Base-by-base conservation (phyloP, 2,888 invertebrate species). In the Augochlorella aurata region DNA sequence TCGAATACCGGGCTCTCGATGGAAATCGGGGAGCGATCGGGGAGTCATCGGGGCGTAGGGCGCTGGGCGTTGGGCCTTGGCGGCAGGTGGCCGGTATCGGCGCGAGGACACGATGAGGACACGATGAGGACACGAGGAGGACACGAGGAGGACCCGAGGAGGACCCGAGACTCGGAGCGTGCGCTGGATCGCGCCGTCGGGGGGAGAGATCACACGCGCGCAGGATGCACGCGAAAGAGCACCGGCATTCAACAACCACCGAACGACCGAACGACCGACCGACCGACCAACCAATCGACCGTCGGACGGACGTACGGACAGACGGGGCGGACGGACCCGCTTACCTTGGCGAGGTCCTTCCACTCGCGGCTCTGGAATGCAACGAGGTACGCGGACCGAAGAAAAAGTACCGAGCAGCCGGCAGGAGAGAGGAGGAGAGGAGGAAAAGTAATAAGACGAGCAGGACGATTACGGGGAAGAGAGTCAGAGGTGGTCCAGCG, bases 281-380 rank as follows among this genome's bases (percentile, higher is more conserved):
- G 24, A 58, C 24, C 58, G 54, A 24, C 54, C 54, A 24, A 58
- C 14, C 58, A 24, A 58, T 4, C 54, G 54, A 54, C 21, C 58
- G 58, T 14, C 54, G 21, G 54, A 58, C 54, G 8, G 7, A 50
- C 50, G n/a, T 18, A 50, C 50, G 50, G 0, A 18, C 50, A 18
- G 9, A 50, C 50, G 58, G 72, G 72, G 67, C 73, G 73, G 38
- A 45, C 77, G 74, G 90, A 92, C 92, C 87, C 88, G 92, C 92
- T 92, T 92, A 90, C 92, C 92, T 92, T 92, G 92, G 90, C 91
- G 92, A 89, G 92, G 92, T 92, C 92, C 89, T 92, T 92, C 92
- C 92, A 92, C 92, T 92, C 91, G 89, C 81, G 88, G 82, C 90
- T 87, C 88, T 86, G 91, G 92, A 92, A 92, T 92, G 92, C 91